Conservation (phyloP, 2,797 vertebrate species). For the Hephaestus fuliginosus region DNA sequence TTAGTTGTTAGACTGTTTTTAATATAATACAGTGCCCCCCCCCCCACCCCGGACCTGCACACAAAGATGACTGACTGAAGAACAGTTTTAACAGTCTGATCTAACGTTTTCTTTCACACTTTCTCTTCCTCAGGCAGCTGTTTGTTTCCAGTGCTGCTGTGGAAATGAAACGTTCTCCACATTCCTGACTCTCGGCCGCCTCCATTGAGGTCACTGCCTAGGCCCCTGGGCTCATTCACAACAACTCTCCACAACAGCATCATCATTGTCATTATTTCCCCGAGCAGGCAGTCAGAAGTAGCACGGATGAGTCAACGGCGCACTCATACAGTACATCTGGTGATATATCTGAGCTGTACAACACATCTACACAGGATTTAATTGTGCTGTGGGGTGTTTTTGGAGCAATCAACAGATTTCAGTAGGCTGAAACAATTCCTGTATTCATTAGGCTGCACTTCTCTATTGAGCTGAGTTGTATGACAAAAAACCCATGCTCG, state of each 20-base stretch:
- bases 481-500: constrained; percentile 42
- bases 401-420: constrained; percentile 54
- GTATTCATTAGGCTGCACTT: constrained; percentile 51
- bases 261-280: constrained; percentile 25
- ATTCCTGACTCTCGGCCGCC: constrained; percentile 50
- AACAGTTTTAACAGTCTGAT: not conserved
- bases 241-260: constrained; percentile 23
- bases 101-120: constrained; percentile 1
- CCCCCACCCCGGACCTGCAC: too few species aligned
- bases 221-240: constrained; percentile 35
- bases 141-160: constrained; percentile 39
- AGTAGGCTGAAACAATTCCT: constrained; percentile 36
- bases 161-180: constrained; percentile 60
- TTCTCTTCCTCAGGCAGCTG: constrained; percentile 27
- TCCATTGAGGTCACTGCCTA: constrained; percentile 53
- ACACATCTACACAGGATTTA: constrained; percentile 16
- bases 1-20: too few species aligned
- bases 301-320: constrained; percentile 45
- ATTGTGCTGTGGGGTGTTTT: constrained; percentile 38
- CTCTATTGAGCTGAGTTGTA: constrained; percentile 33
- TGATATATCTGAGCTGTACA: constrained; percentile 21
- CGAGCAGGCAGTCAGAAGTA: constrained; percentile 23
- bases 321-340: constrained; percentile 22
- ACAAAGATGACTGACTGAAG: not conserved
- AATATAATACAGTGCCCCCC: too few species aligned